Evolutionary conservation across 2,888 invertebrate species (phyloP).

Genomic region (Dusona sp.): DNA sequence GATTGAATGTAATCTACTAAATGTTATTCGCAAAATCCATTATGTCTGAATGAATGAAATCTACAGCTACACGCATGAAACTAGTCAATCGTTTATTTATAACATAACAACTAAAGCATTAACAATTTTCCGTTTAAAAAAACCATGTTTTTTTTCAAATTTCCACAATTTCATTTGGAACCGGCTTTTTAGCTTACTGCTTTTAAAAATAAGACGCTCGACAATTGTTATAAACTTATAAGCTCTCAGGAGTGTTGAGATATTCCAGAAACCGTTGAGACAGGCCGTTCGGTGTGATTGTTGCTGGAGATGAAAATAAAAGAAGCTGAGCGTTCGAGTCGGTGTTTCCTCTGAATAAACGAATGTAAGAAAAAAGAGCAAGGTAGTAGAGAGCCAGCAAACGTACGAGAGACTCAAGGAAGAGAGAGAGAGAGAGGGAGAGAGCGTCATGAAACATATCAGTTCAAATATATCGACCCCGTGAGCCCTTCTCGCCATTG

Average conservation of each 20-base stretch:
- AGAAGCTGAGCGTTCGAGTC: constrained; percentile 38
- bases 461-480: background rate
- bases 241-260: background rate
- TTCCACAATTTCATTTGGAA: background rate
- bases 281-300: constrained; percentile 27
- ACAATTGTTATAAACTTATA: constrained; percentile 18
- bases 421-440: background rate
- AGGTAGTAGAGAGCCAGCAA: background rate
- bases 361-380: background rate
- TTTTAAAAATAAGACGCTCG: background rate
- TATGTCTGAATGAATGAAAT: background rate
- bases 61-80: background rate
- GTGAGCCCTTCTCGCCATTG: background rate
- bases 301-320: constrained; percentile 52
- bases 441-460: background rate
- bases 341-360: constrained; percentile 36
- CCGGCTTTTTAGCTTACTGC: background rate
- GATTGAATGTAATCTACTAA: too few relatives aligned
- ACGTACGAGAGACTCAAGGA: background rate
- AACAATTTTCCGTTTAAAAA: background rate
- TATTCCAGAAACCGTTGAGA: constrained; percentile 45
- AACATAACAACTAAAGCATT: background rate
- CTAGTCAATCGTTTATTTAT: too few relatives aligned
- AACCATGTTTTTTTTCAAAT: background rate
- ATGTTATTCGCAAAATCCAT: background rate